Conservation (phyloP, 2,888 invertebrate genomes). For the Tachystola acroxantha region DNA sequence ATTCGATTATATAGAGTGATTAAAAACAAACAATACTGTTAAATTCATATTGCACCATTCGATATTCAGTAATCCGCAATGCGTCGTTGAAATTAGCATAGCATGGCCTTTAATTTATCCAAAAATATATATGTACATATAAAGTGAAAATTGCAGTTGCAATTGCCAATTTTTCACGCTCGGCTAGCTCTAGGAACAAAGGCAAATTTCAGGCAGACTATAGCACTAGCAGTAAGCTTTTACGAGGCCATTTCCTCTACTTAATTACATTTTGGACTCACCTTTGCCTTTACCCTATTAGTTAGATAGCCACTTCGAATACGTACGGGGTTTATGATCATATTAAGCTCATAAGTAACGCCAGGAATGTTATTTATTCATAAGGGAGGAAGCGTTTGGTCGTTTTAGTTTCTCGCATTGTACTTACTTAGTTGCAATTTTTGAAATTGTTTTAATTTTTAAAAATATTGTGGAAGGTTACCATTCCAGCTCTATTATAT, state of each 20-base stretch:
- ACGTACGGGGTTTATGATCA: neutral
- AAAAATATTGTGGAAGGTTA: too few relatives aligned
- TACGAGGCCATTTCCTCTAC: slow-evolving; percentile 7
- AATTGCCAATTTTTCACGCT: neutral
- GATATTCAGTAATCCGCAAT: neutral
- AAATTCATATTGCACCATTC: too few relatives aligned
- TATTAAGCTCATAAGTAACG: neutral
- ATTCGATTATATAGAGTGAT: too few relatives aligned
- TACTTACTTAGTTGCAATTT: too few relatives aligned
- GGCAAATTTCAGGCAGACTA: slow-evolving; percentile 2
- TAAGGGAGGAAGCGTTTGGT: too few relatives aligned
- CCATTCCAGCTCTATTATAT: too few relatives aligned
- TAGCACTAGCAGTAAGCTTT: slow-evolving; percentile 1
- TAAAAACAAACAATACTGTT: too few relatives aligned
- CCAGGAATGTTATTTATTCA: too few relatives aligned
- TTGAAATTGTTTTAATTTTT: too few relatives aligned
- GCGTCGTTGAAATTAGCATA: neutral
- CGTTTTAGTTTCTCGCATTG: too few relatives aligned
- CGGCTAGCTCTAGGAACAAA: slow-evolving; percentile 2
- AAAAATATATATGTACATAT: neutral
- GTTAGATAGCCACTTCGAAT: slow-evolving; percentile 1
- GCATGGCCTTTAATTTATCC: neutral
- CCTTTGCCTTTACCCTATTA: slow-evolving; percentile 5
- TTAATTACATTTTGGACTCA: slow-evolving; percentile 10
- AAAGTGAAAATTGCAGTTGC: neutral